These are phyloP conservation scores for Tamandua tetradactyla DNA, from an alignment of 2,797 vertebrate species.

Conservation along the genomic window DNA sequence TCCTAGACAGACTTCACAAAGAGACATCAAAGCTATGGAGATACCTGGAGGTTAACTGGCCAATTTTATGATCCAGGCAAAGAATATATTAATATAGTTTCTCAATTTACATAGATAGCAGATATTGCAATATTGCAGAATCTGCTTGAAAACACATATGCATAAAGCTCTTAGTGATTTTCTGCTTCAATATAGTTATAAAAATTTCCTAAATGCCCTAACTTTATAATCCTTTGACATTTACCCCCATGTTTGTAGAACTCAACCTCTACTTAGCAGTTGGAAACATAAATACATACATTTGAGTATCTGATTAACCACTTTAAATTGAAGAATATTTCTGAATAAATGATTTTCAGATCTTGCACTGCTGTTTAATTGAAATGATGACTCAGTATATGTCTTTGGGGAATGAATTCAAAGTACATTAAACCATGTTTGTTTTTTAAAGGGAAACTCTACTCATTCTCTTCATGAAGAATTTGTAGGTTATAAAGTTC, in stretches of 20 bases:
- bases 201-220: neutral
- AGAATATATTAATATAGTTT: neutral
- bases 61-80: neutral
- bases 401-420: neutral
- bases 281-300: neutral
- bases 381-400: neutral
- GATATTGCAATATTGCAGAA: neutral
- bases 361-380: conserved; percentile 1
- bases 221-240: conserved; percentile 7
- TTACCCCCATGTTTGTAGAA: neutral
- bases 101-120: too few relatives aligned
- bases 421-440: neutral
- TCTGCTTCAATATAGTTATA: neutral
- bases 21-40: neutral
- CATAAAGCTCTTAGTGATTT: neutral
- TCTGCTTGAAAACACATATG: conserved; percentile 10
- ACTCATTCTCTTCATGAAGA: neutral
- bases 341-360: conserved; percentile 17
- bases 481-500: neutral
- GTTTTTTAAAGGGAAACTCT: neutral
- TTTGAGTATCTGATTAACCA: neutral
- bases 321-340: conserved; percentile 29
- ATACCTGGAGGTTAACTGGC: neutral
- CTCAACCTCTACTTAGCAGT: neutral
- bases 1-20: neutral